phyloP scores from a whole-genome alignment of 2,113 vertebrate genomes.

The Macquaria australasica region DNA sequence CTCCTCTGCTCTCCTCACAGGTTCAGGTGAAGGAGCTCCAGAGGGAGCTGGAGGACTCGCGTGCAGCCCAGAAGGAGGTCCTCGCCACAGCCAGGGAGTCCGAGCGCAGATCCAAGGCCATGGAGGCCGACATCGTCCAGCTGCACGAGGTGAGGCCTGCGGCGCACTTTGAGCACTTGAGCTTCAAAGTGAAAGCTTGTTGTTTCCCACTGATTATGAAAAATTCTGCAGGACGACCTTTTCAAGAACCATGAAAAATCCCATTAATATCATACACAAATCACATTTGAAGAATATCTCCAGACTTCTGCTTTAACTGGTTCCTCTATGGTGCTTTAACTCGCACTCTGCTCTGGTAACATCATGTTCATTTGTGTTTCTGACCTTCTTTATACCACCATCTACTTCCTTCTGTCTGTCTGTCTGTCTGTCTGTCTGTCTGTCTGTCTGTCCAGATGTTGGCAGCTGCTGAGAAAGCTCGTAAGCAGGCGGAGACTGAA shows the following conservation, averaged over 20 bases:
- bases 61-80: constrained; percentile 90
- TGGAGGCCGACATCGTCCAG: constrained; percentile 92
- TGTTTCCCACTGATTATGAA: background rate
- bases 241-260: background rate
- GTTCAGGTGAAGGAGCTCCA: constrained; percentile 95
- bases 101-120: constrained; percentile 91
- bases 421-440: background rate
- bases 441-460: constrained; percentile 71
- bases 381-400: background rate
- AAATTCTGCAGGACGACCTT: background rate
- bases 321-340: too few relatives aligned
- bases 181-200: background rate
- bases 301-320: background rate
- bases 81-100: constrained; percentile 90
- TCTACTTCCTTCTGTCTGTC: background rate
- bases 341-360: background rate
- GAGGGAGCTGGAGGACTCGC: constrained; percentile 93
- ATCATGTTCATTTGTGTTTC: background rate
- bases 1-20: constrained; percentile 69
- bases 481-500: constrained; percentile 92
- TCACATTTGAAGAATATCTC: too few relatives aligned
- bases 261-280: too few relatives aligned
- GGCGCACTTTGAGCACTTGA: rapidly evolving
- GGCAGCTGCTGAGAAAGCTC: constrained; percentile 91
- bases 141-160: constrained; percentile 89